These are phyloP conservation scores for Agriopis marginaria DNA, from an alignment of 2,888 invertebrate species.

Conservation along the genomic window DNA sequence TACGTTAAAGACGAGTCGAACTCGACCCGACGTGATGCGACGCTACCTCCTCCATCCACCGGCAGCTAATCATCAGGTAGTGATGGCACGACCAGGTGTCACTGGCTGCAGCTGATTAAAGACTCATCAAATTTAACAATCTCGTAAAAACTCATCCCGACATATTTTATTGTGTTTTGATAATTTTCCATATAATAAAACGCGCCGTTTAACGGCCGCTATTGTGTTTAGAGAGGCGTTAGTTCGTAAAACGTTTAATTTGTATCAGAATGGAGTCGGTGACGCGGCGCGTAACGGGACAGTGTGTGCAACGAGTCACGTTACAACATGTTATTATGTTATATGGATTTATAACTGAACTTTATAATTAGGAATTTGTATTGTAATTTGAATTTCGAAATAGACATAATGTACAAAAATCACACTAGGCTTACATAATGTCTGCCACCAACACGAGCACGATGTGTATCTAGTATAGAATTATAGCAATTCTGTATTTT, in stretches of 20 bases:
- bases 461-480: too few relatives aligned
- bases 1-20: background rate
- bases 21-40: too few relatives aligned
- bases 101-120: background rate
- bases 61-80: background rate
- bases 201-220: conserved; percentile 9
- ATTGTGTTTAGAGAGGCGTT: conserved; percentile 19
- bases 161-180: conserved; percentile 40
- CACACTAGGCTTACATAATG: background rate
- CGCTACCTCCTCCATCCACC: background rate
- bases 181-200: conserved; percentile 23
- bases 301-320: conserved; percentile 1
- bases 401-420: background rate
- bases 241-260: conserved; percentile 25
- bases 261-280: conserved; percentile 10
- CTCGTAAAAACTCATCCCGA: conserved; percentile 32
- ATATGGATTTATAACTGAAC: conserved; percentile 9
- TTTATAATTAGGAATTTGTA: conserved; percentile 6
- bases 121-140: conserved; percentile 29
- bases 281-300: conserved; percentile 8
- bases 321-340: background rate
- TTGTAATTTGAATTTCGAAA: conserved; percentile 1
- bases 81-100: background rate
- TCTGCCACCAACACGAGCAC: too few relatives aligned
- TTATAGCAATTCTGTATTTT: too few relatives aligned